Evolutionary conservation across 1,140 invertebrate species (phyloP), one percentile per base, ranked within the genome.

Genomic region (Papilio aristodemus): DNA sequence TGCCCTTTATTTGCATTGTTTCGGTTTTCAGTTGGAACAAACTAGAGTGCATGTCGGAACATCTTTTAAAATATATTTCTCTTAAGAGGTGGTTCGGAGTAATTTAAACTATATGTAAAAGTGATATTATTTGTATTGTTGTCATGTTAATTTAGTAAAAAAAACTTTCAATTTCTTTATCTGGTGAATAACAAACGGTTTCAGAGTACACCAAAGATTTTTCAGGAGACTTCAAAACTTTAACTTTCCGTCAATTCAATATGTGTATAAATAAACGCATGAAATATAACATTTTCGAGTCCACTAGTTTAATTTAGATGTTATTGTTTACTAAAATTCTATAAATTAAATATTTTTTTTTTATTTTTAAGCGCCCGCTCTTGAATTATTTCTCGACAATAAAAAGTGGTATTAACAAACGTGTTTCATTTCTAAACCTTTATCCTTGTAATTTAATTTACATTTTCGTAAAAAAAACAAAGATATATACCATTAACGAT

Each of bases 41-140:
- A n/a, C n/a, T n/a, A n/a, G n/a, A n/a, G 76, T 81, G 69, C 67
- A 79, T 71, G 64, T 70, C 54, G 71, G 64, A 77, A 67, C 71
- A 75, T 73, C 71, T 75, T 77, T 72, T 66, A 4, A 54, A 22
- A 59, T 58, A 69, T 63, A 71, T 67, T 74, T 70, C 50, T 67
- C 71, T 67, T 76, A 70, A 38, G 59, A 73, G 43, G 62, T 77
- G 41, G 58, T 59, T 73, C 73, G 74, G 62, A 72, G 43, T 75
- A 75, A 69, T 71, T 75, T 73, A 78, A 67, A 32, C 73, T 69
- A 78, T 71, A 78, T 81, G 77, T 73, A 75, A 72, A 74, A 82
- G 83, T 85, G 81, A 85, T 85, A 85, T 85, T 84, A 82, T 71
- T 74, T 81, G 75, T 85, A 83, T 76, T 77, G 79, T 78, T 76